A percentile compares a stretch with the other conserved stretches of the same genome.
Evolutionary conservation across 2,797 vertebrate genomes (phyloP).

Genomic region (Phataginus tricuspis): DNA sequence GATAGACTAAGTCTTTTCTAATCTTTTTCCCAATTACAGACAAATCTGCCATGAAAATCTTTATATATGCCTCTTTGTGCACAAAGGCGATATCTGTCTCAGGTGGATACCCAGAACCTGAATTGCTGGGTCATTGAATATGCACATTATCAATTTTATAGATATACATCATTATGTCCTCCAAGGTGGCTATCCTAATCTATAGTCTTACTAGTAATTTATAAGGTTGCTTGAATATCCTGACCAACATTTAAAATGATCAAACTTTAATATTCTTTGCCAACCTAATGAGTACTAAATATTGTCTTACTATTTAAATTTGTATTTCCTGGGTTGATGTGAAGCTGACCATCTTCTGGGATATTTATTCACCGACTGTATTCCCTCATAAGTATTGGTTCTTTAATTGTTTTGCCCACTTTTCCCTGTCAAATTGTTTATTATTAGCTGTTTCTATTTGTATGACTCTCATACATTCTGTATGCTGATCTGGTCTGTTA

Average conservation of each 20-base stretch:
- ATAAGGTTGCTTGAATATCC: neutral
- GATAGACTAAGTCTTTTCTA: neutral
- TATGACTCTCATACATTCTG: neutral
- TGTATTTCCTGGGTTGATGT: neutral
- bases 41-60: neutral
- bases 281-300: neutral
- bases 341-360: neutral
- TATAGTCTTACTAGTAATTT: neutral
- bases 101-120: neutral
- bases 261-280: neutral
- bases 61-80: neutral
- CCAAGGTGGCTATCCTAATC: neutral
- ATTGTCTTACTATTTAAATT: conserved; percentile 3
- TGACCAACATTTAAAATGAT: neutral
- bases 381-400: neutral
- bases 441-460: conserved; percentile 11
- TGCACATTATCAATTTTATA: conserved; percentile 12
- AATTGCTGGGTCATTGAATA: neutral
- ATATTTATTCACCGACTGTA: neutral
- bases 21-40: neutral
- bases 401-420: neutral
- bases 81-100: neutral
- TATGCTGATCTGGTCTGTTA: neutral
- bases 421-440: neutral
- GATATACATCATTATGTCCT: neutral